Evolutionary conservation across 2,113 vertebrate species (phyloP).

Genomic region (Potamarius usumacintae): DNA sequence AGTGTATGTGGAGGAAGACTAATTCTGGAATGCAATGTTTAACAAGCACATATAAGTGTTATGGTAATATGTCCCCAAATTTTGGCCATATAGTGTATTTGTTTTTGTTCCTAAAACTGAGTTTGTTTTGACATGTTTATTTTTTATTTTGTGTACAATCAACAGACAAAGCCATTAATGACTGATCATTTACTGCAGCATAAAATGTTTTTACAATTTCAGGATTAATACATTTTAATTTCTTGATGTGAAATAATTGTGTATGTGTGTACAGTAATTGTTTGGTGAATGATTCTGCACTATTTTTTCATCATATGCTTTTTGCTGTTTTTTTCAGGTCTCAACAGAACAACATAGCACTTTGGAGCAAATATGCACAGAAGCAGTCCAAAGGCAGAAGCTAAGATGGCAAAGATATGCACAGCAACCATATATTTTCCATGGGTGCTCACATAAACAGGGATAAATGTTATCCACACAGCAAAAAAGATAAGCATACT

Average conservation of each 20-base stretch:
- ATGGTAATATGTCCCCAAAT: not conserved
- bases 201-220: not conserved
- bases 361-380: conserved; percentile 63
- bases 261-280: not conserved
- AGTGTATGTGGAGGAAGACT: not conserved
- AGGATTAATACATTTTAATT: not conserved
- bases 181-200: not conserved
- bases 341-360: conserved; percentile 59
- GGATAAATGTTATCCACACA: conserved; percentile 65
- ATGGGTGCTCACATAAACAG: conserved; percentile 61
- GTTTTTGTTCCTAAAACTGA: no score
- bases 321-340: conserved; percentile 62
- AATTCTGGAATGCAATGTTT: not conserved
- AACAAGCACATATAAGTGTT: not conserved
- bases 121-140: not conserved
- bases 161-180: not conserved
- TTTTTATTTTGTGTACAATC: not conserved
- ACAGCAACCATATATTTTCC: conserved; percentile 65
- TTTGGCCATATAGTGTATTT: no score
- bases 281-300: not conserved
- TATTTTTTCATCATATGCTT: conserved; percentile 61
- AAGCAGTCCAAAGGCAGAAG: conserved; percentile 61
- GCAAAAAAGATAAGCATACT: conserved; percentile 67
- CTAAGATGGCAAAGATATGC: conserved; percentile 64
- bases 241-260: not conserved